Conservation (phyloP, 2,888 invertebrate genomes). For the Ptilodon capucinus region DNA sequence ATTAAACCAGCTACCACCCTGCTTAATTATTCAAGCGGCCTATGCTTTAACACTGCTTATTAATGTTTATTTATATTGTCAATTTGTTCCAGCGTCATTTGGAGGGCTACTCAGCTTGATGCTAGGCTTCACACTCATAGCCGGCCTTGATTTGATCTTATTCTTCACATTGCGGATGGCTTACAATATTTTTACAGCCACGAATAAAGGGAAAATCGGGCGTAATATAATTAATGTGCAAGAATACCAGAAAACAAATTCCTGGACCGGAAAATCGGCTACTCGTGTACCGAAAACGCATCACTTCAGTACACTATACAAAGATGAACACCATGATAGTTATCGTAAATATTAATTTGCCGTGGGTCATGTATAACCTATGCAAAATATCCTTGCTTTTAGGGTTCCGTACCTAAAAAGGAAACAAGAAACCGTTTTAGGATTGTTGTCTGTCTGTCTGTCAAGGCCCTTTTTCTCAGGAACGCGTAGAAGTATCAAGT, state of each 20-base stretch:
- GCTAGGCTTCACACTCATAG: slow-evolving; percentile 87
- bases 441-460: too few species aligned
- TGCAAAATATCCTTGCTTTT: too few species aligned
- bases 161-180: slow-evolving; percentile 82
- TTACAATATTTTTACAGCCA: slow-evolving; percentile 48
- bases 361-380: too few species aligned
- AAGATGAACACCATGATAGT: background rate
- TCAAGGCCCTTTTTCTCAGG: too few species aligned
- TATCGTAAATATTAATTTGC: background rate
- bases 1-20: too few species aligned
- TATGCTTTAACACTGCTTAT: too few species aligned
- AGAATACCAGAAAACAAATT: slow-evolving; percentile 5
- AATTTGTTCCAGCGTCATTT: slow-evolving; percentile 83
- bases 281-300: background rate
- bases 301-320: background rate
- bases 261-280: background rate
- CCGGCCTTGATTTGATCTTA: slow-evolving; percentile 85
- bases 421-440: too few species aligned
- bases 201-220: background rate
- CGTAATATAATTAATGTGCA: slow-evolving; percentile 17
- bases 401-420: too few species aligned
- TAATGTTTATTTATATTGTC: too few species aligned
- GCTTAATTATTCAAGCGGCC: too few species aligned
- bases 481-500: too few species aligned
- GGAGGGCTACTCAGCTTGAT: slow-evolving; percentile 87